A percentile compares a stretch with the other conserved stretches of the same genome.
These are phyloP conservation scores for Pantherophis alleghaniensis DNA, from an alignment of 2,797 vertebrate species.

Conservation along the genomic window DNA sequence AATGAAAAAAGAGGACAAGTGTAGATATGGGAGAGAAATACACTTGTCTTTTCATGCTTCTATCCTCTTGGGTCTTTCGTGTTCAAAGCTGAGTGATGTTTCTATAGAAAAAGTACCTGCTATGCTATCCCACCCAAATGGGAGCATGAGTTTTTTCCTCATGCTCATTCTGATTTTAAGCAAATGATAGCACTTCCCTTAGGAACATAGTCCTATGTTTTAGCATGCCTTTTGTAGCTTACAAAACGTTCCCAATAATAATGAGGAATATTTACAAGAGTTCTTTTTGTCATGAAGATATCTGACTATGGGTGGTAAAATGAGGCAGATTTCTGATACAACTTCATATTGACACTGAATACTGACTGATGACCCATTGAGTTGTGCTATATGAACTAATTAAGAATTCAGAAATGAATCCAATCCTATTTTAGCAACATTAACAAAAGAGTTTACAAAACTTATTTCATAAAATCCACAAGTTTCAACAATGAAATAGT, in stretches of 20 bases:
- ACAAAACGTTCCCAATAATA: conserved; percentile 3
- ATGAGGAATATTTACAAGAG: conserved; percentile 2
- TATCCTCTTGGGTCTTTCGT: neutral
- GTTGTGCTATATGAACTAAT: neutral
- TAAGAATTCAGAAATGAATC: neutral
- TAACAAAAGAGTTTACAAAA: neutral
- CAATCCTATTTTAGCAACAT: neutral
- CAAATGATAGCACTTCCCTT: neutral
- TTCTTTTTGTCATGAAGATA: neutral
- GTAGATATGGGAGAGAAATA: neutral
- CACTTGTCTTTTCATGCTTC: neutral
- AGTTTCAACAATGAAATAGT: neutral
- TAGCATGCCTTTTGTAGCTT: neutral
- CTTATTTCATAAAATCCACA: neutral
- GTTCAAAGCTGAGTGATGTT: neutral
- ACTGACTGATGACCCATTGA: conserved; percentile 2
- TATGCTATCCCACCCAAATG: too few relatives aligned
- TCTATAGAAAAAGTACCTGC: neutral
- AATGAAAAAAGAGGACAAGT: neutral
- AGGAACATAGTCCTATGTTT: neutral
- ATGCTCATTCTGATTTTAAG: neutral
- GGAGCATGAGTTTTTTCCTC: neutral
- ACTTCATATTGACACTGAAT: neutral
- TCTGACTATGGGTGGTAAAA: neutral
- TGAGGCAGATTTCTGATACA: conserved; percentile 21